Evolutionary conservation across 2,797 vertebrate species (phyloP).

Genomic region (Gadopsis bispinosus): DNA sequence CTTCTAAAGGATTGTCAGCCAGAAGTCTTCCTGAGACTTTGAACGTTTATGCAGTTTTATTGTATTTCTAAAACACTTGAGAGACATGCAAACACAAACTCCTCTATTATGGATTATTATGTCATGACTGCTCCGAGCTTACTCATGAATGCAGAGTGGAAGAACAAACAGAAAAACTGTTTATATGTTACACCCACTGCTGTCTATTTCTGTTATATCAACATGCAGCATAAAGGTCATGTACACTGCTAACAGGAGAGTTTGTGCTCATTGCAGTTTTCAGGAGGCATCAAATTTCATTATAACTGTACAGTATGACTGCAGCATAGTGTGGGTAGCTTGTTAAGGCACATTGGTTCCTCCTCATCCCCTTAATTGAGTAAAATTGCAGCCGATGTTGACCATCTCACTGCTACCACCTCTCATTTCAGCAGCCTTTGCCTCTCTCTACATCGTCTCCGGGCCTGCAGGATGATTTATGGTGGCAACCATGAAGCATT

Average conservation of each 20-base stretch:
- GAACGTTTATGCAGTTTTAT: neutral
- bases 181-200: neutral
- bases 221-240: slow-evolving; percentile 59
- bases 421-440: slow-evolving; percentile 11
- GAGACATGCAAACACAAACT: slow-evolving; percentile 10
- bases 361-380: slow-evolving; percentile 16
- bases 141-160: slow-evolving; percentile 6
- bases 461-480: slow-evolving; percentile 68
- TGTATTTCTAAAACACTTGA: neutral
- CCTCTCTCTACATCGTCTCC: neutral
- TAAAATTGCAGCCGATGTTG: slow-evolving; percentile 22
- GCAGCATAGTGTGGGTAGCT: slow-evolving; percentile 10
- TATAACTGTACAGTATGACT: slow-evolving; percentile 11
- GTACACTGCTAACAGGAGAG: neutral
- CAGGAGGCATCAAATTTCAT: slow-evolving; percentile 34
- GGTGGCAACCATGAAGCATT: slow-evolving; percentile 27
- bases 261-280: slow-evolving; percentile 23
- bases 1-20: neutral
- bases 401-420: slow-evolving; percentile 1
- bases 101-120: neutral
- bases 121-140: slow-evolving; percentile 9
- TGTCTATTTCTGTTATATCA: slow-evolving; percentile 49
- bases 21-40: neutral
- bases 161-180: slow-evolving; percentile 31
- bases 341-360: slow-evolving; percentile 17